Evolutionary conservation across 2,113 vertebrate genomes (phyloP).

Genomic region (Python bivittatus): DNA sequence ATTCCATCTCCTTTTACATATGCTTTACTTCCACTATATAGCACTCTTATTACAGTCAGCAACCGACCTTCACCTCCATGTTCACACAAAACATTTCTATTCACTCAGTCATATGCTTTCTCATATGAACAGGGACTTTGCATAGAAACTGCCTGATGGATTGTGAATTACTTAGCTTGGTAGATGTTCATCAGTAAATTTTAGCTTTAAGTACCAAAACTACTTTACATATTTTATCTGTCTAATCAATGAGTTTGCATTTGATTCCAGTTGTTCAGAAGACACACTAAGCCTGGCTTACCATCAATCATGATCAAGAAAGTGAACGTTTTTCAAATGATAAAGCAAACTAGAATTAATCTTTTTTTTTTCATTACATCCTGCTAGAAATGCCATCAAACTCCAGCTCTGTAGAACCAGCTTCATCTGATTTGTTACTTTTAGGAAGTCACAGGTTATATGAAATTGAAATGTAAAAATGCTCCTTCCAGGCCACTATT

Average conservation of each 20-base stretch:
- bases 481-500: not conserved
- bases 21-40: not conserved
- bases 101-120: not conserved
- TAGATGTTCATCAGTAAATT: not conserved
- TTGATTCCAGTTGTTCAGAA: not conserved
- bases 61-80: not conserved
- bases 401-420: not conserved
- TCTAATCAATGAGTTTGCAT: not conserved
- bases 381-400: not conserved
- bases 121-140: not conserved
- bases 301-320: not conserved
- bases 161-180: not conserved
- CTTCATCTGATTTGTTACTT: not conserved
- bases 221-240: not conserved
- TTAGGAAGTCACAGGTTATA: not conserved
- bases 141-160: not conserved
- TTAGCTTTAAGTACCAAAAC: not conserved
- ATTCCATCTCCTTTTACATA: not conserved
- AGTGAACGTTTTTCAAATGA: not conserved
- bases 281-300: not conserved
- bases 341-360: not conserved
- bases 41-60: not conserved
- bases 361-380: not conserved
- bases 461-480: not conserved
- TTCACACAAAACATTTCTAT: not conserved